Conservation (phyloP, 2,797 vertebrate species). For the Zenarchopterus dispar region DNA sequence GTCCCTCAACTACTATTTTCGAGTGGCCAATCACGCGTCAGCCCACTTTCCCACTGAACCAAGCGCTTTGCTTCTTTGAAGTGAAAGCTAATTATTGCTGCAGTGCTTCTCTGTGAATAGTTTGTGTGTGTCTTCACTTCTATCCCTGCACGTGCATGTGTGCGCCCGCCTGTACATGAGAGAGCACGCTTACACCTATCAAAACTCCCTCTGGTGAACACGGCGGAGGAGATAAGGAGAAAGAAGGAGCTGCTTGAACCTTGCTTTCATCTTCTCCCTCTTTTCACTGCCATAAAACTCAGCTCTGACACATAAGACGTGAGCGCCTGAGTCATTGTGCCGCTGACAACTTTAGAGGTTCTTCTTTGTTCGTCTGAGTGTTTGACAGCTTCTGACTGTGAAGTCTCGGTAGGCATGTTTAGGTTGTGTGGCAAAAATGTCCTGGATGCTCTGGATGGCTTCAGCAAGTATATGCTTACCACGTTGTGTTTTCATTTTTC, state of each 20-base stretch:
- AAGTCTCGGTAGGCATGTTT: conserved; percentile 14
- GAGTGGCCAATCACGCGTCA: conserved; percentile 41
- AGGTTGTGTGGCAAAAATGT: not conserved
- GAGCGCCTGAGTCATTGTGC: conserved; percentile 2
- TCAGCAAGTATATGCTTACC: too few species aligned
- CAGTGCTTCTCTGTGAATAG: conserved; percentile 17
- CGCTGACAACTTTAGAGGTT: conserved; percentile 16
- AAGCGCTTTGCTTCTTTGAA: conserved; percentile 65
- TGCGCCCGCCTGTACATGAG: conserved; percentile 16
- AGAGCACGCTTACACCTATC: conserved; percentile 30
- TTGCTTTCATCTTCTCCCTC: conserved; percentile 54
- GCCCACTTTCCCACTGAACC: conserved; percentile 48
- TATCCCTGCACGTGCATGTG: conserved; percentile 1
- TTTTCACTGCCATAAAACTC: conserved; percentile 41
- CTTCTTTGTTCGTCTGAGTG: conserved; percentile 10
- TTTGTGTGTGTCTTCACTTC: conserved; percentile 11
- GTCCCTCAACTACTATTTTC: conserved; percentile 37
- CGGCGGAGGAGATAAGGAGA: conserved; percentile 49
- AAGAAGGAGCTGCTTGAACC: conserved; percentile 53
- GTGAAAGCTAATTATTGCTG: conserved; percentile 74
- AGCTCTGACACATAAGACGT: conserved; percentile 34
- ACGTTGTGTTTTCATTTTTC: not conserved
- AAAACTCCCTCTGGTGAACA: conserved; percentile 56
- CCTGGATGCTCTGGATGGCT: too few species aligned
- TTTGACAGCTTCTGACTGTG: conserved; percentile 29